Evolutionary conservation across 2,797 vertebrate species (phyloP).

Genomic region (Sternotherus odoratus): DNA sequence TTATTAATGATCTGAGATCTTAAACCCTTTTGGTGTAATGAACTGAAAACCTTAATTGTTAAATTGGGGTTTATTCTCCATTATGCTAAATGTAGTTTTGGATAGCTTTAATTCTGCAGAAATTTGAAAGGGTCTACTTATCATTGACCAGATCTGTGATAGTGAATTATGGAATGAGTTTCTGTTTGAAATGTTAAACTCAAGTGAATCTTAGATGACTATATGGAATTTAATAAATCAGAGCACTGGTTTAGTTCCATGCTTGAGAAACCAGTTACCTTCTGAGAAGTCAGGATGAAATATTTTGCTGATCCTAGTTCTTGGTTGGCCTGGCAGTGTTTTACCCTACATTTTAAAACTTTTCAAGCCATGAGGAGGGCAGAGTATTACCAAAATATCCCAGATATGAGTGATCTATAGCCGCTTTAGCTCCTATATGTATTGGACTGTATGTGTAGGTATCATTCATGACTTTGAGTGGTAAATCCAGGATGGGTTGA

Average conservation of each 20-base stretch:
- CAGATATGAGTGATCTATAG: background rate
- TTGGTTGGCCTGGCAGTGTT: background rate
- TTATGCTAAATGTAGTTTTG: rapidly evolving
- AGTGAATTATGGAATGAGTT: background rate
- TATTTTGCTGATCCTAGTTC: background rate
- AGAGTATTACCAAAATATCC: background rate
- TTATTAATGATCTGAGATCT: background rate
- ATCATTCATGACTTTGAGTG: background rate
- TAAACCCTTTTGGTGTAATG: background rate
- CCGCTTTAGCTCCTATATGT: background rate
- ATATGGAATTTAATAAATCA: background rate
- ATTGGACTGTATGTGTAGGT: background rate
- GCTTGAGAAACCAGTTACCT: background rate
- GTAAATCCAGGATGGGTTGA: background rate
- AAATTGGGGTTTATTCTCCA: background rate
- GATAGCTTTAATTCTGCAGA: rapidly evolving
- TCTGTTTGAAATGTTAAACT: background rate
- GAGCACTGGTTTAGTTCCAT: background rate
- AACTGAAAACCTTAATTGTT: background rate
- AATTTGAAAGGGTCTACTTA: background rate
- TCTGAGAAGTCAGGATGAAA: background rate
- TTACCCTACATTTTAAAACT: background rate
- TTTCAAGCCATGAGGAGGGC: rapidly evolving
- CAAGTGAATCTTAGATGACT: background rate
- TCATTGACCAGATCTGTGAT: rapidly evolving